Evolutionary conservation across 2,113 vertebrate species (phyloP).

Genomic region (Proteles cristata): DNA sequence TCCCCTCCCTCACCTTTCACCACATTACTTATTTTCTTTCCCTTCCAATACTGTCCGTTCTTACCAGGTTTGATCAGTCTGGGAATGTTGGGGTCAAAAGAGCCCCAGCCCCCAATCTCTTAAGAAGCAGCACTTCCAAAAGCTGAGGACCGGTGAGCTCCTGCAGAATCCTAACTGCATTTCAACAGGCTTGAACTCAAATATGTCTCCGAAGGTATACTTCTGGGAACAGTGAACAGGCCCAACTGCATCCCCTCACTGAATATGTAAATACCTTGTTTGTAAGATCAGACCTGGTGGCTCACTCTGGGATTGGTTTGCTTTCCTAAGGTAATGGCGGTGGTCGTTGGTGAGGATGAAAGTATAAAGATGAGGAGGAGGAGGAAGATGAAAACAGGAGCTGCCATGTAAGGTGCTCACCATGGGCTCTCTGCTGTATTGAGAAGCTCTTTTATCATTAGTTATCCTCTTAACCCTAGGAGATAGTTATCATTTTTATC

Average conservation of each 20-base stretch:
- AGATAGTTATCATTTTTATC: not conserved
- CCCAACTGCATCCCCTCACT: too few relatives aligned
- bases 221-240: not conserved
- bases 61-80: not conserved
- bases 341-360: not conserved
- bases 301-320: not conserved
- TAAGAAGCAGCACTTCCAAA: not conserved
- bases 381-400: not conserved
- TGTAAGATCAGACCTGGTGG: not conserved
- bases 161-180: not conserved
- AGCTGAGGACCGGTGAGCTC: not conserved
- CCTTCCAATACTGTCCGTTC: not conserved
- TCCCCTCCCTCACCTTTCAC: not conserved
- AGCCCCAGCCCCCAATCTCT: too few relatives aligned
- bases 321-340: not conserved
- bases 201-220: not conserved
- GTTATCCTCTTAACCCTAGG: too few relatives aligned
- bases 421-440: accelerated
- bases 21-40: not conserved
- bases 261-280: not conserved
- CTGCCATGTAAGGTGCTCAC: not conserved
- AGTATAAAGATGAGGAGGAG: not conserved
- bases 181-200: not conserved
- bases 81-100: not conserved
- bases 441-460: too few relatives aligned